These are phyloP conservation scores for Lasioglossum morio DNA, from an alignment of 2,888 invertebrate species.

Conservation along the genomic window DNA sequence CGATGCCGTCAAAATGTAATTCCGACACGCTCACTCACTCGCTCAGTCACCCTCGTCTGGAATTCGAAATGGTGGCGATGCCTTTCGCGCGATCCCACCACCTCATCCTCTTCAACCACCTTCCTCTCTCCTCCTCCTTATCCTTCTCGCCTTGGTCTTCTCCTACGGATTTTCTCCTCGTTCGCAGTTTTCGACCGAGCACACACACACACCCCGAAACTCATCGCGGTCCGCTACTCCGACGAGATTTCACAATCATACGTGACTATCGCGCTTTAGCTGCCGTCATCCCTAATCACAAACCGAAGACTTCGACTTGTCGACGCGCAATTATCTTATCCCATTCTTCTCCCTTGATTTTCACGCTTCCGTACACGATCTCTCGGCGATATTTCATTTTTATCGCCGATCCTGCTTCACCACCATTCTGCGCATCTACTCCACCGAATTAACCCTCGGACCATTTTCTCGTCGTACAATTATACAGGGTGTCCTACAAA, in stretches of 20 bases:
- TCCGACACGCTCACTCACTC: slow-evolving; percentile 71
- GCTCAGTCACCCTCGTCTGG: slow-evolving; percentile 62
- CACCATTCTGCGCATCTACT: background rate
- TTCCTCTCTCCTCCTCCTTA: slow-evolving; percentile 3
- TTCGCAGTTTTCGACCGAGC: slow-evolving; percentile 65
- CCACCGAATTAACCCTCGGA: background rate
- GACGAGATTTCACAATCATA: slow-evolving; percentile 77
- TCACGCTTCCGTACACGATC: background rate
- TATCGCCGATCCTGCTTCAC: background rate
- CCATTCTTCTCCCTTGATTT: background rate
- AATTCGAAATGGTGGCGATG: slow-evolving; percentile 76
- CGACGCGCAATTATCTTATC: background rate
- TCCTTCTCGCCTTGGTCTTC: slow-evolving; percentile 47
- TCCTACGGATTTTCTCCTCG: slow-evolving; percentile 71
- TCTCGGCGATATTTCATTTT: background rate
- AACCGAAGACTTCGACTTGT: slow-evolving; percentile 6
- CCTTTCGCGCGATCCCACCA: slow-evolving; percentile 40
- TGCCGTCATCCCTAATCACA: slow-evolving; percentile 2
- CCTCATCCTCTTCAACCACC: background rate
- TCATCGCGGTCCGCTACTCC: slow-evolving; percentile 45
- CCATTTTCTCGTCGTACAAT: too few species aligned
- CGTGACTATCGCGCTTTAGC: slow-evolving; percentile 68
- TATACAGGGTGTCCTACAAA: too few species aligned
- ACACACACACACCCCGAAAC: slow-evolving; percentile 9
- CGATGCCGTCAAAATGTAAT: slow-evolving; percentile 83